These are phyloP conservation scores for Drosophila rufa DNA, from an alignment of 1,140 invertebrate genomes.

Conservation along the genomic window DNA sequence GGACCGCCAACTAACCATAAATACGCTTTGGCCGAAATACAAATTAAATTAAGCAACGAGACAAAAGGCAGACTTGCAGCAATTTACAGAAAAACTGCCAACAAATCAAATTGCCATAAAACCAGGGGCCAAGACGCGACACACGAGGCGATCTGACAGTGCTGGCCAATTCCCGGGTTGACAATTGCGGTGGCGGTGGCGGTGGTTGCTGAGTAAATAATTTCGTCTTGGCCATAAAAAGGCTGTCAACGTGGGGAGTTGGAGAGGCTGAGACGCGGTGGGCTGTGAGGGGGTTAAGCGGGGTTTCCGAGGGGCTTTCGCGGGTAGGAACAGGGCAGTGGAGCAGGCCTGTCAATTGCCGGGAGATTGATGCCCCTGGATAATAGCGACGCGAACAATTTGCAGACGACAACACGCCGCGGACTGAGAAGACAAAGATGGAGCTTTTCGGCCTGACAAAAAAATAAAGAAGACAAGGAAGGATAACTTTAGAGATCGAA, in stretches of 20 bases:
- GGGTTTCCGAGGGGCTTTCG: neutral
- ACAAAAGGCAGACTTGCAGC: slow-evolving; percentile 63
- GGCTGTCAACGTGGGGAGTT: slow-evolving; percentile 44
- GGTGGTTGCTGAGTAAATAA: slow-evolving; percentile 68
- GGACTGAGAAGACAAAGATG: slow-evolving; percentile 40
- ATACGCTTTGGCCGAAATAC: slow-evolving; percentile 58
- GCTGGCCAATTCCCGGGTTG: slow-evolving; percentile 75
- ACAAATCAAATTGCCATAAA: slow-evolving; percentile 81
- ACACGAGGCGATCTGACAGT: slow-evolving; percentile 22
- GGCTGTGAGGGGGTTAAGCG: slow-evolving; percentile 3
- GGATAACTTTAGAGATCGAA: neutral
- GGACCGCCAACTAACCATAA: slow-evolving; percentile 75
- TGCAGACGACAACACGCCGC: slow-evolving; percentile 77
- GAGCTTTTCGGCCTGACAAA: slow-evolving; percentile 15
- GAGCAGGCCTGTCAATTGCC: slow-evolving; percentile 68
- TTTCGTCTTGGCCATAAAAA: slow-evolving; percentile 78
- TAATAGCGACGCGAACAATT: slow-evolving; percentile 83
- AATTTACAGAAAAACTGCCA: slow-evolving; percentile 74
- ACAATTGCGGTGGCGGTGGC: slow-evolving; percentile 67
- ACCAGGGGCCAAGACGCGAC: slow-evolving; percentile 26
- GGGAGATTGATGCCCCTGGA: slow-evolving; percentile 81
- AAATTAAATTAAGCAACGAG: slow-evolving; percentile 75
- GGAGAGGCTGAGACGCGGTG: neutral
- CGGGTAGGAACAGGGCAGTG: neutral
- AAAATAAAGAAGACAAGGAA: neutral